A percentile compares a stretch with the other conserved stretches of the same genome.
These are phyloP conservation scores for Propithecus coquereli DNA, from an alignment of 2,113 vertebrate species.

Conservation along the genomic window DNA sequence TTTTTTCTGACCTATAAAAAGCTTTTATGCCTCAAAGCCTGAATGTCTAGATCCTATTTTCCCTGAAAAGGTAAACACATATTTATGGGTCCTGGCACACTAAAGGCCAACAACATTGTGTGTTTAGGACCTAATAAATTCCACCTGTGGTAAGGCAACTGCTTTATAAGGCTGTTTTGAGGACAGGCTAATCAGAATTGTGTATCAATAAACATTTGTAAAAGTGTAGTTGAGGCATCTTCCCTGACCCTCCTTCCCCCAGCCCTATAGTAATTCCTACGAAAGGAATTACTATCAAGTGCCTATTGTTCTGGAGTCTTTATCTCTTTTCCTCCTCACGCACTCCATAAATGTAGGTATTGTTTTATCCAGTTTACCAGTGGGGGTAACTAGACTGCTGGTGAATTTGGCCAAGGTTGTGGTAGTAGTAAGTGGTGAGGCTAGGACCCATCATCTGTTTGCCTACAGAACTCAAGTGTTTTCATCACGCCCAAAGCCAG, in stretches of 20 bases:
- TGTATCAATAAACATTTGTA: not conserved
- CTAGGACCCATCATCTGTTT: not conserved
- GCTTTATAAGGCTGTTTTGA: slow-evolving; percentile 3
- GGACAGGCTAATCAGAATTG: not conserved
- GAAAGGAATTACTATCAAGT: slow-evolving; percentile 36
- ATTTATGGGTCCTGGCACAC: not conserved
- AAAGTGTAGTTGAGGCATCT: not conserved
- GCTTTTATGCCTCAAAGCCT: not conserved
- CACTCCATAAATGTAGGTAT: not conserved
- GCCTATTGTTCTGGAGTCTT: not conserved
- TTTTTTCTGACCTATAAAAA: slow-evolving; percentile 34
- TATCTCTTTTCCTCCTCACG: not conserved
- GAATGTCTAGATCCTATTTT: not conserved
- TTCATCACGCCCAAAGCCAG: not conserved
- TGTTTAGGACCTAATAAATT: slow-evolving; percentile 13
- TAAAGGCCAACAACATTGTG: not conserved
- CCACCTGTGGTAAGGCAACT: not conserved
- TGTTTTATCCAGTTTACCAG: not conserved
- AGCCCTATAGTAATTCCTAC: not conserved
- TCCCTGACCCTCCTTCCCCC: not conserved
- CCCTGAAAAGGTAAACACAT: not conserved
- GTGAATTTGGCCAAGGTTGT: not conserved
- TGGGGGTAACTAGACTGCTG: not conserved
- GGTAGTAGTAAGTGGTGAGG: not conserved
- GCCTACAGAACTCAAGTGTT: not conserved